Conservation (phyloP, 92 coral and sea anemone species). For the Parazoanthus darwini region DNA sequence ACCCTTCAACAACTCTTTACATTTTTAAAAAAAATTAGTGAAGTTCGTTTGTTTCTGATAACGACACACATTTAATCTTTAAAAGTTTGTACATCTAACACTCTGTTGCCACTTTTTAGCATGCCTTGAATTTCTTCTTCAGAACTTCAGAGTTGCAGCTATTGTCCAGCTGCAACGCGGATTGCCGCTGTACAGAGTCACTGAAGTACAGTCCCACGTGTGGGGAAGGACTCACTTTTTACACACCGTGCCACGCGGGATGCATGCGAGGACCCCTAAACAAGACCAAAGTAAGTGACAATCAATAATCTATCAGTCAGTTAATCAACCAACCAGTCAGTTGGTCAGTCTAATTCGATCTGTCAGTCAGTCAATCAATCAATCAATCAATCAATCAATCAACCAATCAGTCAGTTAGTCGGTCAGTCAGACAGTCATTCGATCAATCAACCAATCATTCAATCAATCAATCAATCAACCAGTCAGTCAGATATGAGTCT, state of each 20-base stretch:
- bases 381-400: too few relatives aligned
- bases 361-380: too few relatives aligned
- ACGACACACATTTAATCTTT: too few relatives aligned
- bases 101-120: too few relatives aligned
- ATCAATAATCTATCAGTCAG: too few relatives aligned
- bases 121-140: not conserved
- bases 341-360: not conserved
- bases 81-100: too few relatives aligned
- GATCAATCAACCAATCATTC: not conserved
- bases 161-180: constrained; percentile 57
- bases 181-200: constrained; percentile 53
- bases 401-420: not conserved
- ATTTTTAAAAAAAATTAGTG: not conserved
- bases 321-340: too few relatives aligned
- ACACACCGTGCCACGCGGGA: constrained; percentile 85
- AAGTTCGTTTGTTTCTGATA: too few relatives aligned
- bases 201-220: constrained; percentile 69
- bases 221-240: constrained; percentile 60
- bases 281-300: not conserved
- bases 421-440: not conserved
- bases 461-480: not conserved
- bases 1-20: too few relatives aligned
- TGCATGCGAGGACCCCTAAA: constrained; percentile 31
- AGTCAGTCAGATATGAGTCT: not conserved
- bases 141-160: not conserved